Base-by-base conservation (phyloP, 2,113 vertebrate species). In the Catharus minimus region DNA sequence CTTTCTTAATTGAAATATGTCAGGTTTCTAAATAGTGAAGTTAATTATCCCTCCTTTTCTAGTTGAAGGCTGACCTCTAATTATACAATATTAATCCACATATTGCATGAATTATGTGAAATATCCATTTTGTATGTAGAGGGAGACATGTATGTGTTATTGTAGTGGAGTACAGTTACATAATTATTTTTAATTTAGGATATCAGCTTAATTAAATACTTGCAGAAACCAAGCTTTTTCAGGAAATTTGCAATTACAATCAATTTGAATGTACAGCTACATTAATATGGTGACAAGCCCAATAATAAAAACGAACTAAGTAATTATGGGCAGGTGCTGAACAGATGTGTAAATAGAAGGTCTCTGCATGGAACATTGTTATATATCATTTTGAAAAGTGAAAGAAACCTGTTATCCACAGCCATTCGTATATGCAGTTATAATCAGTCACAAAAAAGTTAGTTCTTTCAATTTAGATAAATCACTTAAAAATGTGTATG, bases 161-260 rank as follows among this genome's bases (percentile, higher is more conserved):
- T 97, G 94, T 94, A 96, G 92, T 91, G 93, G 96, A 97, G 85
- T 98, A 96, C 82, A 91, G 96, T 98, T 98, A 97, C 97, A 96
- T 96, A 97, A 98, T 97, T 98, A 96, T 97, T 98, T 97, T 98
- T 97, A 98, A 98, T 98, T 97, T 97, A 95, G 94, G 89, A 97
- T 92, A 95, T 92, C 84, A 94, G 96, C 92, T 97, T 96, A 97
- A 98, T 98, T 98, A 97, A 98, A 98, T 94, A 95, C 97, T 96
- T 98, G 94, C 94, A 96, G 97, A 97, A 97, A 97, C 82, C 89
- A 95, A 95, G 86, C 69, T 95, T 97, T 96, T 97, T 89, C 94
- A 97, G 97, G 98, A 98, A 98, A 97, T 95, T 97, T 97, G 97
- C 95, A 97, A 98, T 98, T 98, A 98, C 88, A 97, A 96, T 97